Evolutionary conservation across 2,797 vertebrate species (phyloP), one percentile per base, ranked within the genome.

Genomic region (Betta splendens): DNA sequence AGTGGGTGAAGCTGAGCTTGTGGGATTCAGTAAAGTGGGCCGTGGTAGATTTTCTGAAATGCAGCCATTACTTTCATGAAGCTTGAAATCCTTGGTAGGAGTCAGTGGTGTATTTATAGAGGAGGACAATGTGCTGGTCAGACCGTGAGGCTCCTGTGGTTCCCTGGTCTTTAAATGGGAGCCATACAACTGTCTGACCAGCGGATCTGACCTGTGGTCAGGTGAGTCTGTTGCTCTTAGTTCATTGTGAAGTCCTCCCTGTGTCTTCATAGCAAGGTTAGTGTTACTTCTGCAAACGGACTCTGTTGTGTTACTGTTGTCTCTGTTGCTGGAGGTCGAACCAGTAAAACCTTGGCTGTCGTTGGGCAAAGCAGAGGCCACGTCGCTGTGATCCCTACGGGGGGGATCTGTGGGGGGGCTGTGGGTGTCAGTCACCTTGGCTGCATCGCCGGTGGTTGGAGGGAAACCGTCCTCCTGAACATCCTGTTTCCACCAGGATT

Each of bases 401-500:
- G 74, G 57, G 54, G 50, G 17, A 59, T 22, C 28, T 23, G 35
- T 31, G 38, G 52, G 39, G 29, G 66, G 69, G 64, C 53, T 66
- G 11, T 43, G 21, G 16, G 70, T 53, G 38, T 74, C 72, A 59
- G 55, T 77, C 48, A 62, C 67, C 17, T 37, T 58, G 5, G 35
- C 12, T 43, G 28, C 36, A 23, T 68, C 44, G 23, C 2, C 73
- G 22, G 33, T 10, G 16, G 10, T 18, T 9, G 43, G 25, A 55
- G 64, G 50, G 37, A 46, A 42, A 64, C 25, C 49, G 12, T 44
- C 40, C 21, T 89, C 80, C 36, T 70, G 78, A 20, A 62, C 67
- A 23, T 72, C 71, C 58, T 81, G 69, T 69, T 85, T 84, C 86
- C 84, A 82, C 79, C 81, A 86, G 15, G 75, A 77, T 7, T 77